Base-by-base conservation (phyloP, 2,888 invertebrate genomes). In the Hydrotaea diabolus region DNA sequence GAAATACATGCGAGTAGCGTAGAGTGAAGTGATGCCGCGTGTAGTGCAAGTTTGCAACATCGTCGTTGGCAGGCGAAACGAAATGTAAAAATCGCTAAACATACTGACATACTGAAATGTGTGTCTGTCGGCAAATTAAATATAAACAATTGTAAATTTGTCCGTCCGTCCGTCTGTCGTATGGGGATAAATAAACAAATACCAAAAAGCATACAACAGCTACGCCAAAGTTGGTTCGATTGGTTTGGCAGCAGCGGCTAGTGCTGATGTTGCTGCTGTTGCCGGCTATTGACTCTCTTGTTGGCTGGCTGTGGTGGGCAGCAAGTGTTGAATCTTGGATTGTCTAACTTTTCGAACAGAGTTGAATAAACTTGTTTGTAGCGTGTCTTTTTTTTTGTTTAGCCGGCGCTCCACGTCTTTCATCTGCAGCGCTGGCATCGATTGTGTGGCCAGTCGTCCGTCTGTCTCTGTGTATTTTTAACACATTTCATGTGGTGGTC, bases 341-440 rank as follows among this genome's bases (percentile, higher is more conserved):
- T 49, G 49, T 43, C 49, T 49, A n/a, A 13, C 49, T 49, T 15
- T 23, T 26, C 15, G 59, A 23, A 13, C 26, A 59, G 26, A 59
- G 59, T 59, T 59, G 59, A 59, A 59, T 59, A 59, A 59, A 59
- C 59, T 59, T 26, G 59, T 59, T 59, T 59, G 26, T 26, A 3
- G 59, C 49, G n/a, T n/a, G 15, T 49, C n/a, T 49, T 49, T 49
- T 49, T 49, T 49, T n/a, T n/a, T 49, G 13, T 31, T 31, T 31
- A 4, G 31, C 31, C 7, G 31, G 31, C 31, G 31, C 31, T 31
- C 31, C 2, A 7, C 31, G 31, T 49, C 49, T 49, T 49, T n/a
- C 49, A 49, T 49, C 49, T 49, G 49, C 49, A n/a, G n/a, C n/a
- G 8, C 49, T 49, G 49, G n/a, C 49, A n/a, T n/a, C n/a, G n/a